Conservation (phyloP, 2,888 invertebrate species). For the Neoaliturus tenellus region DNA sequence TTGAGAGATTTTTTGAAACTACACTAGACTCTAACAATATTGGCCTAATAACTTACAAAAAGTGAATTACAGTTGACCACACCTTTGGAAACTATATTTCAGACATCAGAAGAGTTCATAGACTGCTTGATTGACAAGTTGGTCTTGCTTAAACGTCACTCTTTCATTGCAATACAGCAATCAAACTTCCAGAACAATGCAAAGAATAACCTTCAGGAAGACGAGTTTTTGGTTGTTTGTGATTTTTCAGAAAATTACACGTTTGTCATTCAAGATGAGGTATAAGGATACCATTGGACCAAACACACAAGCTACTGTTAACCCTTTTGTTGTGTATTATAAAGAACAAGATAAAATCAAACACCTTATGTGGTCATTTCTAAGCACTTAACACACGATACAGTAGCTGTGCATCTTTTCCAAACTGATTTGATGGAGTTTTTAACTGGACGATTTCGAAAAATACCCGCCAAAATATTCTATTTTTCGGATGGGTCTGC, state of each 20-base stretch:
- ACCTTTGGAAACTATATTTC: no score
- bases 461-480: neutral
- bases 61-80: no score
- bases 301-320: constrained; percentile 25
- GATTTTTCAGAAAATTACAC: constrained; percentile 55
- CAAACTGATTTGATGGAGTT: constrained; percentile 28
- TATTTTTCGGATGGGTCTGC: constrained; percentile 65
- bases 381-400: constrained; percentile 24
- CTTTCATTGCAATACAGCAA: constrained; percentile 4
- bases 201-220: neutral
- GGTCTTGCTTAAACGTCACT: neutral
- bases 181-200: neutral
- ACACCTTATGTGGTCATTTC: constrained; percentile 10
- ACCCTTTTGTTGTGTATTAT: constrained; percentile 46
- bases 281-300: constrained; percentile 42
- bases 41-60: no score
- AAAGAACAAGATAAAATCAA: constrained; percentile 11
- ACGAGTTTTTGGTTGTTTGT: constrained; percentile 30
- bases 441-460: neutral
- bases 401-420: constrained; percentile 26
- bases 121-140: neutral
- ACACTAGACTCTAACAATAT: no score
- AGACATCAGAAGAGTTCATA: no score
- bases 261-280: constrained; percentile 55
- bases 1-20: no score